A percentile compares a stretch with the other conserved stretches of the same genome.
Evolutionary conservation across 2,113 vertebrate species (phyloP).

Genomic region (Monopterus albus): DNA sequence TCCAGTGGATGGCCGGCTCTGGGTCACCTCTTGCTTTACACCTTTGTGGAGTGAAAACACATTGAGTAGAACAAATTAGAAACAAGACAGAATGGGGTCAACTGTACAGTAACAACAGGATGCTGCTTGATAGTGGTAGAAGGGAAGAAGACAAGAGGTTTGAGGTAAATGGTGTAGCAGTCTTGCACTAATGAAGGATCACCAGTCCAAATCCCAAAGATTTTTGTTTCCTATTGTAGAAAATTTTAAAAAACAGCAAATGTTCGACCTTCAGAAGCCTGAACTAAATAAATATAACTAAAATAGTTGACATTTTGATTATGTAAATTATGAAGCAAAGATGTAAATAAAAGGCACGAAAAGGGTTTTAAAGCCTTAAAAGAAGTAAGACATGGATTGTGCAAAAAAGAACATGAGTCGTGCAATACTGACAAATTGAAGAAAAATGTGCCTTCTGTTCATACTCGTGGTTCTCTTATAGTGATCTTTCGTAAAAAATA

Average conservation of each 20-base stretch:
- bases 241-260: too few species aligned
- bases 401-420: background rate
- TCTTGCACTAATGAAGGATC: too few species aligned
- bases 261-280: too few species aligned
- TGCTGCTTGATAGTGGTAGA: background rate
- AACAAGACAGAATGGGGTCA: slow-evolving; percentile 22
- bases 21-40: slow-evolving; percentile 98
- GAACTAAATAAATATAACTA: too few species aligned
- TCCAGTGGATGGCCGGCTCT: slow-evolving; percentile 97
- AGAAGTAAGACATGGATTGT: background rate
- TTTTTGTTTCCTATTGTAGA: too few species aligned
- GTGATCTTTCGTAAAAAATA: background rate
- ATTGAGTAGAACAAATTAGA: slow-evolving; percentile 12
- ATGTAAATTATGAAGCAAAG: too few species aligned
- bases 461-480: background rate
- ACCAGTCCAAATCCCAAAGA: too few species aligned
- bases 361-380: background rate
- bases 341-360: too few species aligned
- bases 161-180: too few species aligned
- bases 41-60: slow-evolving; percentile 35
- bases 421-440: background rate
- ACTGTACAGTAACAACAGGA: background rate
- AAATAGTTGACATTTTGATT: too few species aligned
- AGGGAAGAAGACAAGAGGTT: too few species aligned
- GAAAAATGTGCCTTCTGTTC: background rate